Conservation (phyloP, 2,888 invertebrate species). For the Stictocephala bisonia region DNA sequence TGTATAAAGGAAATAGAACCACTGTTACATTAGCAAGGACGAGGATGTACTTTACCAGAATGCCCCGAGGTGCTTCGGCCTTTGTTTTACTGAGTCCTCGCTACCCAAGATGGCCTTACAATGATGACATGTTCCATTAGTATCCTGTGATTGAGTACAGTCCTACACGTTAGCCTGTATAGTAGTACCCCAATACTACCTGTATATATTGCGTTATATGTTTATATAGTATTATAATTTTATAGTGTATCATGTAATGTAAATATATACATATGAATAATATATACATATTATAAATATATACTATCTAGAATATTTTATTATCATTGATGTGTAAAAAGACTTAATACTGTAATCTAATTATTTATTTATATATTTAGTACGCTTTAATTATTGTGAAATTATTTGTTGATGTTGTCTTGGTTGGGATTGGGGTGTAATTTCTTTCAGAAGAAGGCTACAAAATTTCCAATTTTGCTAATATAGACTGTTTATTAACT, state of each 20-base stretch:
- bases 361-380: slow-evolving; percentile 36
- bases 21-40: too few relatives aligned
- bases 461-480: too few relatives aligned
- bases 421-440: too few relatives aligned
- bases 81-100: slow-evolving; percentile 28
- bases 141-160: slow-evolving; percentile 27
- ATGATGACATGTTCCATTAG: slow-evolving; percentile 24
- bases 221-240: slow-evolving; percentile 35
- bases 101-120: slow-evolving; percentile 37
- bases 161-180: slow-evolving; percentile 16
- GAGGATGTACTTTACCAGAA: too few relatives aligned
- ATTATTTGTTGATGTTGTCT: too few relatives aligned
- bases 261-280: slow-evolving; percentile 36
- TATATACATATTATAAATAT: slow-evolving; percentile 41
- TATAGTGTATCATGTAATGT: slow-evolving; percentile 28
- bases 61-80: too few relatives aligned
- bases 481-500: too few relatives aligned
- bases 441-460: too few relatives aligned
- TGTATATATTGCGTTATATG: slow-evolving; percentile 23
- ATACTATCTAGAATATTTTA: slow-evolving; percentile 40
- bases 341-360: slow-evolving; percentile 35
- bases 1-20: too few relatives aligned
- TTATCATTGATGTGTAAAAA: slow-evolving; percentile 32
- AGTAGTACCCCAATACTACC: slow-evolving; percentile 19
- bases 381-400: slow-evolving; percentile 41